Base-by-base conservation (phyloP, 2,888 invertebrate genomes). In the Epicampocera succincta region DNA sequence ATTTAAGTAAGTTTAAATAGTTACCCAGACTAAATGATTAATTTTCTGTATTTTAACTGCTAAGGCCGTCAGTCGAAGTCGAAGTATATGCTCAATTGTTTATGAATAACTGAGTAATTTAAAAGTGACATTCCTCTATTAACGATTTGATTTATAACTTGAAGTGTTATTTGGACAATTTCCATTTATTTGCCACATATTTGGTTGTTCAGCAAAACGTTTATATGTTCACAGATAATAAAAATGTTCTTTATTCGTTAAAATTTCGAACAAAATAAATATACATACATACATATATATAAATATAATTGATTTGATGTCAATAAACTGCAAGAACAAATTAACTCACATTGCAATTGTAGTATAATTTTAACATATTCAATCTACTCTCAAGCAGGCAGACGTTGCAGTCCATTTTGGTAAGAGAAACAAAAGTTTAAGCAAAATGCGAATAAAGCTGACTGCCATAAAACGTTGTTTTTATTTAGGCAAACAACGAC, bases 111-210 rank as follows among this genome's bases (percentile, higher is more conserved):
- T 33, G 15, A 48, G n/a, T 66, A 15, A 17, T 40, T 42, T 15
- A 0, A 15, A n/a, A 56, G 15, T 40, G 11, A 42, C 65, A 71
- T 65, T 58, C 44, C 21, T 54, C 21, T 9, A 21, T 66, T 72
- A 65, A 60, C 56, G 46, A 66, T 33, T 54, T 75, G 75, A 80
- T 80, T 75, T 71, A 80, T 54, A 44, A n/a, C 46, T 54, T 71
- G 15, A 72, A 75, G 80, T 75, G 75, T 66, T 54, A 75, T 80
- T 71, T 72, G 19, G 38, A 54, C 38, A 66, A 80, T 72, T 60
- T 15, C 9, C 6, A 52, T 17, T 19, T 33, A 50, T 54, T 42
- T 72, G 58, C 66, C 72, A 66, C 54, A 72, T 76, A 68, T 54
- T 61, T 80, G 46, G 72, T 54, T 46, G 63, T 42, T 15, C 17